Evolutionary conservation across 2,113 vertebrate genomes (phyloP), one percentile per base, ranked within the genome.

Genomic region (Erpornis zantholeuca): DNA sequence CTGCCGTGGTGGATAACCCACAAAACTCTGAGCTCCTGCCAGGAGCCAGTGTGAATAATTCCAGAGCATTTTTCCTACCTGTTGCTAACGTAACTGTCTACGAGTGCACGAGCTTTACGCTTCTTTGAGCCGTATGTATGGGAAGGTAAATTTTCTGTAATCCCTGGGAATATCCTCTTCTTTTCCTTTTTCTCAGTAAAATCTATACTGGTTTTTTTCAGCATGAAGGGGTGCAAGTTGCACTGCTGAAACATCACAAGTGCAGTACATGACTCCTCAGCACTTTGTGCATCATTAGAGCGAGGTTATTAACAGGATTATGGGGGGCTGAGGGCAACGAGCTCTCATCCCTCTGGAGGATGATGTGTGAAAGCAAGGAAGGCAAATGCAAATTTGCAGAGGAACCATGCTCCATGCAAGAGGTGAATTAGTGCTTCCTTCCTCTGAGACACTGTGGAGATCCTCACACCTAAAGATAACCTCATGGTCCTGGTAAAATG

Each of bases 1-100:
- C 78, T 79, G 80, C 64, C 73, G 75, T 21, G 9, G 63, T 80
- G 83, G 89, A 92, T 88, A 96, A 94, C 81, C 90, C 88, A 82
- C 0, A 0, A 61, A 83, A 75, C 61, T 66, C 73, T 10, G n/a
- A 93, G 73, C 75, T 77, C 91, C 86, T 83, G 79, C 86, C 66
- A 92, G 88, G 22, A 88, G 59, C 52, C 76, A 75, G 54, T 24
- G 88, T 83, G 81, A 91, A 60, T 93, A 86, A 87, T 85, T 89
- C 76, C 76, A 72, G 64, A 52, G 70, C 20, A 57, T 65, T 85
- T 88, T 59, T 35, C 72, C 70, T 71, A 72, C 87, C 70, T 83
- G 61, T 83, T 12, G 15, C 71, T 57, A 78, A 84, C 19, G 19
- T 1, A 50, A 61, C 31, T 53, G 40, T 14, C 60, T n/a, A 1